A percentile compares a stretch with the other conserved stretches of the same genome.
Conservation (phyloP, 2,113 vertebrate genomes). For the Ciconia maguari region DNA sequence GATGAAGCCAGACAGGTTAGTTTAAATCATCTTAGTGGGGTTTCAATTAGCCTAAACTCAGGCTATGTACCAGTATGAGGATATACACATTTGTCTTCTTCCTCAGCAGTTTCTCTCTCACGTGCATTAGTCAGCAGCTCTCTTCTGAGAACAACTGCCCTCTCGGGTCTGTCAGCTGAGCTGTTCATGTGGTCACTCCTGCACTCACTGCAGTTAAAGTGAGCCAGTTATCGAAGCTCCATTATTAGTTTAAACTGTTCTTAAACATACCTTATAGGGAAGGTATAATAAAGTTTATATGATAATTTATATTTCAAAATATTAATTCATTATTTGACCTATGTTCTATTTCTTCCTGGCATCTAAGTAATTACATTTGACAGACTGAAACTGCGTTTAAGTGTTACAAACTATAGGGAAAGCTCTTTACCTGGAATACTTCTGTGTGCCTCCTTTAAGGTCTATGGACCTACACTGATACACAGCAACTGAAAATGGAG, state of each 20-base stretch:
- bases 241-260: neutral
- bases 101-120: neutral
- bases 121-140: neutral
- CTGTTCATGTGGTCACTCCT: neutral
- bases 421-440: neutral
- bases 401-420: neutral
- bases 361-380: neutral
- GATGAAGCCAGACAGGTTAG: conserved; percentile 19
- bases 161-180: neutral
- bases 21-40: conserved; percentile 32
- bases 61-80: neutral
- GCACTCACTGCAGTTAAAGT: neutral
- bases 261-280: neutral
- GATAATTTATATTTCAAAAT: neutral
- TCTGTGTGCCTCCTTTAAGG: neutral
- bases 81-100: neutral
- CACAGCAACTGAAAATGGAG: neutral
- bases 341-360: neutral
- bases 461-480: neutral
- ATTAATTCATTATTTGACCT: neutral
- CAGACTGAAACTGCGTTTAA: neutral
- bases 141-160: neutral
- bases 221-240: neutral
- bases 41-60: conserved; percentile 26
- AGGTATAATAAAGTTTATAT: neutral